Evolutionary conservation across 2,888 invertebrate species (phyloP), one percentile per base, ranked within the genome.

Genomic region (Pardosa pseudoannulata): DNA sequence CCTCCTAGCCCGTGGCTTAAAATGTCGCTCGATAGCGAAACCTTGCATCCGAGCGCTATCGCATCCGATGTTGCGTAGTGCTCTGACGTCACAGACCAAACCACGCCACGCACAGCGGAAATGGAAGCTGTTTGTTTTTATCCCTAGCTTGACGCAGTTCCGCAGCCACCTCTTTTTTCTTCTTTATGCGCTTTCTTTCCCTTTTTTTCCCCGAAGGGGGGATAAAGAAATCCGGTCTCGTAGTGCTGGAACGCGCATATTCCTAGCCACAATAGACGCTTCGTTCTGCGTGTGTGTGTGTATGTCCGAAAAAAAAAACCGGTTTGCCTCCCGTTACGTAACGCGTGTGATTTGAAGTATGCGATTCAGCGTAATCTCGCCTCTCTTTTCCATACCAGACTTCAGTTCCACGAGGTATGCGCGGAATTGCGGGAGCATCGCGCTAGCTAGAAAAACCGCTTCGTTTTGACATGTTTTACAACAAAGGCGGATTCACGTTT

Each of bases 111-210:
- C 11, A 62, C 27, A 62, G 28, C 62, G 62, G 62, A 62, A 62
- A 62, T 28, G 62, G 16, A 62, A 23, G n/a, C 27, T 62, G 62
- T 62, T 62, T 62, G 62, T 62, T 62, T 62, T 62, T 27, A n/a
- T 62, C 62, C 13, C n/a, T 28, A 7, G 62, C 16, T 62, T 62
- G 62, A 62, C 62, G 62, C 62, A 62, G 62, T 62, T 62, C 62
- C 62, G 62, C 27, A 28, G 27, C 7, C 27, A 7, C 0, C 7
- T 11, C 11, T 11, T 62, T 28, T 23, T 62, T 27, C 27, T 28
- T 62, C 27, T 27, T 28, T 50, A 16, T n/a, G 7, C 50, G 19
- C 27, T 62, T 28, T 7, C 16, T 46, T 28, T 62, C 27, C 7
- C n/a, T n/a, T n/a, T n/a, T n/a, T n/a, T n/a, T n/a, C n/a, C n/a